Conservation (phyloP, 2,888 invertebrate species). For the Halictus ligatus region DNA sequence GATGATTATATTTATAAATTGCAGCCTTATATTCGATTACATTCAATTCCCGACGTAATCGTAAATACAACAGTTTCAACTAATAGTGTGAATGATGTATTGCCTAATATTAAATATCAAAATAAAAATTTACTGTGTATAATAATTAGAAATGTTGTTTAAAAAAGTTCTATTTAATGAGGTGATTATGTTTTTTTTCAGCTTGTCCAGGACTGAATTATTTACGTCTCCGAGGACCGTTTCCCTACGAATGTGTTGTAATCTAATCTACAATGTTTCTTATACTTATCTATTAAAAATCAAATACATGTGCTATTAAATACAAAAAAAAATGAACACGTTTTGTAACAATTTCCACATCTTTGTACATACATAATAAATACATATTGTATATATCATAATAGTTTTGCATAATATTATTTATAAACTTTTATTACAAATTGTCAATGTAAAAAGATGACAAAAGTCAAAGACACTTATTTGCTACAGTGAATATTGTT, state of each 20-base stretch:
- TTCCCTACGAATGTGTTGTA: constrained; percentile 89
- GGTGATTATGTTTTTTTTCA: constrained; percentile 83
- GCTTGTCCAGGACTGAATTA: constrained; percentile 86
- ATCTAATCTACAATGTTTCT: constrained; percentile 85
- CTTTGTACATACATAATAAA: constrained; percentile 74
- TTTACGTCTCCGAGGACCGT: constrained; percentile 85
- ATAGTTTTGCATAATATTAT: constrained; percentile 4
- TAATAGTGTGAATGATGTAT: not conserved
- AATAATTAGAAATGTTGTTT: constrained; percentile 10
- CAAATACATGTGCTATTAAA: constrained; percentile 56
- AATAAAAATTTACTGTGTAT: constrained; percentile 14
- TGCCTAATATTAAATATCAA: constrained; percentile 27
- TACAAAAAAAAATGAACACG: constrained; percentile 55
- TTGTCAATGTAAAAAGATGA: constrained; percentile 1
- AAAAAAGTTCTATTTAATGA: not conserved
- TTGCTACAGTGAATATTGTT: constrained; percentile 21
- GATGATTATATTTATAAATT: constrained; percentile 29
- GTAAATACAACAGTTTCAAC: not conserved
- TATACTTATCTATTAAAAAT: constrained; percentile 50
- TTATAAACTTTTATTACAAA: constrained; percentile 14
- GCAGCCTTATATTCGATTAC: constrained; percentile 14
- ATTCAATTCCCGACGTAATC: constrained; percentile 20
- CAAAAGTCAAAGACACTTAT: not conserved
- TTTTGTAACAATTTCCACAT: constrained; percentile 64
- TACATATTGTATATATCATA: constrained; percentile 54